Conservation (phyloP, 2,113 vertebrate species). For the Anoura caudifer region DNA sequence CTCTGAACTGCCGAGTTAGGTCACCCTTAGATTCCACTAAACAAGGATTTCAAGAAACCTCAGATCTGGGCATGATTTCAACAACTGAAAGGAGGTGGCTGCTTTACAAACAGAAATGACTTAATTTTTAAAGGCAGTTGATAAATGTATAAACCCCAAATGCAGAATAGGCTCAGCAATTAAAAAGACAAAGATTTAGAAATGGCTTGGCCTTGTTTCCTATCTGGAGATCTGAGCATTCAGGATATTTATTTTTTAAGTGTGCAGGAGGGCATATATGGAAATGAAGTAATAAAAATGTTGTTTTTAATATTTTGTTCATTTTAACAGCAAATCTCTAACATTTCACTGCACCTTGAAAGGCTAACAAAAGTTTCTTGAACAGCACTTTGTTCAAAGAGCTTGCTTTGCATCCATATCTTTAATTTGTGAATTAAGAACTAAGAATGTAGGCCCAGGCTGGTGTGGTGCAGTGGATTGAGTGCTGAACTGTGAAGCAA, state of each 20-base stretch:
- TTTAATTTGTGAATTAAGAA: slow-evolving; percentile 74
- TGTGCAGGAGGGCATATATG: slow-evolving; percentile 55
- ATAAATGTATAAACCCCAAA: slow-evolving; percentile 43
- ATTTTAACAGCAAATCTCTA: slow-evolving; percentile 56
- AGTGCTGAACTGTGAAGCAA: too few relatives aligned
- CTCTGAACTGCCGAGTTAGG: slow-evolving; percentile 79
- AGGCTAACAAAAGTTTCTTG: slow-evolving; percentile 26
- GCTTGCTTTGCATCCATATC: slow-evolving; percentile 53
- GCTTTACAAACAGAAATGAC: slow-evolving; percentile 76
- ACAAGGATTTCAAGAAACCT: slow-evolving; percentile 81
- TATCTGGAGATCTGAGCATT: slow-evolving; percentile 56
- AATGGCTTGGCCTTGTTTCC: slow-evolving; percentile 46
- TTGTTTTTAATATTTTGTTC: slow-evolving; percentile 58
- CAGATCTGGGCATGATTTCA: slow-evolving; percentile 79
- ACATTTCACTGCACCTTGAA: slow-evolving; percentile 19
- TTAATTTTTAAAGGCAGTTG: slow-evolving; percentile 58
- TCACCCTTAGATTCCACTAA: slow-evolving; percentile 81
- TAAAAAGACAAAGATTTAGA: slow-evolving; percentile 48
- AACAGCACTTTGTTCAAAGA: slow-evolving; percentile 44
- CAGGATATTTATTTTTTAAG: slow-evolving; percentile 71
- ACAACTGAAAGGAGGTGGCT: slow-evolving; percentile 75
- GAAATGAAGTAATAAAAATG: slow-evolving; percentile 61
- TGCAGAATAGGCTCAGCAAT: slow-evolving; percentile 13
- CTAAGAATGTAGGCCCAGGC: background rate
- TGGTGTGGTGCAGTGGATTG: too few relatives aligned